Evolutionary conservation across 2,113 vertebrate genomes (phyloP).

Genomic region (Hemicordylus capensis): DNA sequence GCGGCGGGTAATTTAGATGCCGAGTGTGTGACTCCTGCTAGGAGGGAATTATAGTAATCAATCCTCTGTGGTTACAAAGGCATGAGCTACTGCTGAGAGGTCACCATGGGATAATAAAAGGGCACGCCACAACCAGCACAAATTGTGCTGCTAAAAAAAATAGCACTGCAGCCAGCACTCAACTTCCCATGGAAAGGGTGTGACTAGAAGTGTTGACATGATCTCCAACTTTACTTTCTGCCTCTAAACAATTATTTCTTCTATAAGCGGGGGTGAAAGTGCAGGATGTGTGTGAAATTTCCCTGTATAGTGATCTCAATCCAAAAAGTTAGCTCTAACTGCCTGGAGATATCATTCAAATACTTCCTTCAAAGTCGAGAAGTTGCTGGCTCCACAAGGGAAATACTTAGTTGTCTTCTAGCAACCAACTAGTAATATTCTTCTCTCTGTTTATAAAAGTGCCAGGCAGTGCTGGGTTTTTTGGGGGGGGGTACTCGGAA

Average conservation of each 20-base stretch:
- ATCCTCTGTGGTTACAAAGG: slow-evolving; percentile 19
- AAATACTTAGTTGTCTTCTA: slow-evolving; percentile 18
- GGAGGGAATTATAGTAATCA: slow-evolving; percentile 58
- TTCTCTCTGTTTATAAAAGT: slow-evolving; percentile 2
- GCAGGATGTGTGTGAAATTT: neutral
- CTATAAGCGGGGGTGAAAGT: neutral
- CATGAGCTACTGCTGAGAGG: slow-evolving; percentile 23
- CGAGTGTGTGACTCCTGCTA: neutral
- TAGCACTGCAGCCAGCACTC: neutral
- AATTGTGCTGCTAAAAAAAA: neutral
- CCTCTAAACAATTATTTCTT: slow-evolving; percentile 1
- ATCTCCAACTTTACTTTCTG: neutral
- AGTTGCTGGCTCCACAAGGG: neutral
- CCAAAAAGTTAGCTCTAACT: accelerated
- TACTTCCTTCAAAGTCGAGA: slow-evolving; percentile 2
- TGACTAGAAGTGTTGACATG: slow-evolving; percentile 10
- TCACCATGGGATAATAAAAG: slow-evolving; percentile 28
- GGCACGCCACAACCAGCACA: slow-evolving; percentile 28
- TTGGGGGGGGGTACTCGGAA: neutral
- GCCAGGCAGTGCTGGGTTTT: neutral
- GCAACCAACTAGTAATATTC: slow-evolving; percentile 31
- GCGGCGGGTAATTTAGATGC: neutral
- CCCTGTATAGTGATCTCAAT: neutral
- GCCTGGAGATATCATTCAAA: slow-evolving; percentile 13
- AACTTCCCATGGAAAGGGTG: slow-evolving; percentile 23